Conservation (phyloP, 1,140 invertebrate species). For the Brachionus koreanus region DNA sequence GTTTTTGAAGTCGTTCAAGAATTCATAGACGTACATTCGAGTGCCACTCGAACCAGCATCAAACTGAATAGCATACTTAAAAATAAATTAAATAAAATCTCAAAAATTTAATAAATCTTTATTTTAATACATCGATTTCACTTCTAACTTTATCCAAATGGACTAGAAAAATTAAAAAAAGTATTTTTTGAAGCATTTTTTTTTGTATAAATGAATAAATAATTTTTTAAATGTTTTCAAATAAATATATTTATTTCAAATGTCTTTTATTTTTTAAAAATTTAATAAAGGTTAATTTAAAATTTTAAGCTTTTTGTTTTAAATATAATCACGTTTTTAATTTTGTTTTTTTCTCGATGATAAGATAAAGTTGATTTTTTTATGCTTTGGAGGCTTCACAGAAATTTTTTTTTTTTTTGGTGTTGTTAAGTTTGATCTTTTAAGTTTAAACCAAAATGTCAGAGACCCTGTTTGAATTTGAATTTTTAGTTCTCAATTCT, state of each 20-base stretch:
- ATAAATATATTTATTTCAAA: background rate
- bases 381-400: background rate
- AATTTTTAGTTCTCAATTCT: too few species aligned
- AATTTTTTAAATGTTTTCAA: background rate
- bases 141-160: background rate
- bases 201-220: background rate
- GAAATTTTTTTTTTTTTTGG: background rate
- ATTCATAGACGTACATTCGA: conserved; percentile 24
- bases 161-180: background rate
- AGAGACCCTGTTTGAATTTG: too few species aligned
- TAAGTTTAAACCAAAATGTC: too few species aligned
- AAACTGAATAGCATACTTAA: conserved; percentile 19
- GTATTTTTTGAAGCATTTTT: background rate
- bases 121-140: background rate
- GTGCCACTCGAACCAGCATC: conserved; percentile 19
- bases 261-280: background rate
- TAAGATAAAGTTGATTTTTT: background rate
- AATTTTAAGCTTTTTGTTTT: background rate
- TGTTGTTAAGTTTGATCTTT: too few species aligned
- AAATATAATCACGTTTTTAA: background rate
- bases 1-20: background rate
- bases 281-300: conserved; percentile 5
- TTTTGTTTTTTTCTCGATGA: background rate
- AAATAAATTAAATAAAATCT: background rate
- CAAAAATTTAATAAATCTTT: too few species aligned